phyloP scores from a whole-genome alignment of 2,888 invertebrate genomes.

The Sinopyrophorus schimmeli region DNA sequence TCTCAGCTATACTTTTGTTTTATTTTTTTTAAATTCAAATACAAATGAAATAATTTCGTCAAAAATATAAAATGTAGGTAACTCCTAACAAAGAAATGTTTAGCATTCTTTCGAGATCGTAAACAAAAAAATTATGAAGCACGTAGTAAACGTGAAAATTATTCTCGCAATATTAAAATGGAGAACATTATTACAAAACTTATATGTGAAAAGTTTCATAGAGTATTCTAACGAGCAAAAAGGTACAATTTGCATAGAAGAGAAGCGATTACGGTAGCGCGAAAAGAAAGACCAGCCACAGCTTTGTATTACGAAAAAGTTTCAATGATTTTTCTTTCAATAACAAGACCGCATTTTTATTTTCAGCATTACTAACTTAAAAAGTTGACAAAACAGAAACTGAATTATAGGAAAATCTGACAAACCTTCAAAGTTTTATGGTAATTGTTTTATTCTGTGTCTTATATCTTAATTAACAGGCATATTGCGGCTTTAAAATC shows the following conservation, averaged over 20 bases:
- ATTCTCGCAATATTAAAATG: conserved; percentile 15
- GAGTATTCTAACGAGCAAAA: conserved; percentile 9
- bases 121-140: not conserved
- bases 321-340: conserved; percentile 9
- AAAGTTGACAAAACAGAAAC: not conserved
- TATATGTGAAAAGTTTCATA: conserved; percentile 13
- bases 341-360: conserved; percentile 3
- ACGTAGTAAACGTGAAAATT: conserved; percentile 1
- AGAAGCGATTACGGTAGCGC: conserved; percentile 10
- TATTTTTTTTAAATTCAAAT: too few species aligned
- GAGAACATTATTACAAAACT: conserved; percentile 8
- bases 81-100: too few species aligned
- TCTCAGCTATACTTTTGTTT: too few species aligned
- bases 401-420: too few species aligned
- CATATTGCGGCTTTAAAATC: too few species aligned
- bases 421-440: too few species aligned
- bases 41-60: too few species aligned
- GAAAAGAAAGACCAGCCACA: conserved; percentile 6
- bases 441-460: too few species aligned
- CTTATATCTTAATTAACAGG: too few species aligned
- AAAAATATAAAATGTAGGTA: too few species aligned
- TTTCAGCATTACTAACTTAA: not conserved
- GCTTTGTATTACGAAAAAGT: conserved; percentile 7
- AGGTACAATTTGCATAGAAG: conserved; percentile 16
- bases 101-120: not conserved